A percentile compares a stretch with the other conserved stretches of the same genome.
Evolutionary conservation across 1,140 invertebrate species (phyloP).

Genomic region (Ephestia elutella): DNA sequence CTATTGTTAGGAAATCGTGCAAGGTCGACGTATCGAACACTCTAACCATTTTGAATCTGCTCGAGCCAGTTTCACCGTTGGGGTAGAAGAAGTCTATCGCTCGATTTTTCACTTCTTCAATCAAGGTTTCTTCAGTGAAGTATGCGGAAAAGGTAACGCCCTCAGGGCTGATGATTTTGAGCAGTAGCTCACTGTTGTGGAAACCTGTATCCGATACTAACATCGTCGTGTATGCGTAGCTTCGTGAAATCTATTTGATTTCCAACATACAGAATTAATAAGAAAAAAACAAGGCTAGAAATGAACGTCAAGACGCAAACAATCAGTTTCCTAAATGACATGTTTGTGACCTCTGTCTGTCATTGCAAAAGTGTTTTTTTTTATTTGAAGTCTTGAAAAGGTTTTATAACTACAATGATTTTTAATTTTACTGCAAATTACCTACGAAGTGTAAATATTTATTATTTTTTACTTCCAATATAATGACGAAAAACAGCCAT

Average conservation of each 20-base stretch:
- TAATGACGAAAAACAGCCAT: too few species aligned
- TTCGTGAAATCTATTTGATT: not conserved
- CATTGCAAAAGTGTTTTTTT: not conserved
- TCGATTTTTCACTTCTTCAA: conserved; percentile 57
- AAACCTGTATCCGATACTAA: conserved; percentile 44
- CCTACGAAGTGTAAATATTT: too few species aligned
- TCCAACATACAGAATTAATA: conserved; percentile 14
- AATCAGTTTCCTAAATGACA: conserved; percentile 40
- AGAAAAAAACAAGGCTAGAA: conserved; percentile 40
- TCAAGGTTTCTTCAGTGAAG: conserved; percentile 53
- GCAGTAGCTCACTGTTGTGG: conserved; percentile 35
- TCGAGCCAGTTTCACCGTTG: conserved; percentile 42
- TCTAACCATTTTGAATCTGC: conserved; percentile 52
- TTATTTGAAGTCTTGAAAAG: too few species aligned
- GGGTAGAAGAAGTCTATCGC: conserved; percentile 61
- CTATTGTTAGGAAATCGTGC: conserved; percentile 53
- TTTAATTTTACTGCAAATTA: too few species aligned
- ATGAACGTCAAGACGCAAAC: conserved; percentile 40
- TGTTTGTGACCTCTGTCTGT: not conserved
- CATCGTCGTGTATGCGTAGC: conserved; percentile 27
- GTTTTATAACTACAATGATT: too few species aligned
- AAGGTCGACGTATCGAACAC: conserved; percentile 50
- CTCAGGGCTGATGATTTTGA: conserved; percentile 57
- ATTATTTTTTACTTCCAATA: too few species aligned
- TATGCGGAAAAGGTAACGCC: conserved; percentile 44